phyloP scores from a whole-genome alignment of 2,113 vertebrate species.

The Oceanites oceanicus region DNA sequence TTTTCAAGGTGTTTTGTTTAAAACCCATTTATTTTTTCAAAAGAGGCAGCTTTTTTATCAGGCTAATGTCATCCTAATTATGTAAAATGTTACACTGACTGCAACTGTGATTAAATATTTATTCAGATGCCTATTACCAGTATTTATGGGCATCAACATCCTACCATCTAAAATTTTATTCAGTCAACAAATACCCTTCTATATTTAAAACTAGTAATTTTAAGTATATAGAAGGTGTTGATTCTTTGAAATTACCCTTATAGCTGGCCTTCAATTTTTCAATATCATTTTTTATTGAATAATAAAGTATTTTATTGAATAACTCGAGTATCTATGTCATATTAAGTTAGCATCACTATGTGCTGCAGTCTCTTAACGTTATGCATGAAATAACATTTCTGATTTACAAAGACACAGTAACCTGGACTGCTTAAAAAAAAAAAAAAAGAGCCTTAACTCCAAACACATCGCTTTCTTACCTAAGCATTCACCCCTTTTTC shows the following conservation, averaged over 20 bases:
- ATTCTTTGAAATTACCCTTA: conserved; percentile 4
- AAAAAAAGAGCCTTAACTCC: background rate
- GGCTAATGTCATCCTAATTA: background rate
- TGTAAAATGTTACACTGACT: background rate
- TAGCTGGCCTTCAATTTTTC: background rate
- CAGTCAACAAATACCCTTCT: background rate
- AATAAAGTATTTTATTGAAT: conserved; percentile 14
- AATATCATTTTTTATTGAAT: background rate
- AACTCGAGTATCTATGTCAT: background rate
- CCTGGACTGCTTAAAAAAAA: background rate
- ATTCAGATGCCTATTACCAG: background rate
- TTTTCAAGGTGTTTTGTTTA: background rate
- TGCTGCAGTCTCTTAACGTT: background rate
- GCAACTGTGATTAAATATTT: background rate
- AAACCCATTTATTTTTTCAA: background rate
- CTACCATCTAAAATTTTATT: background rate
- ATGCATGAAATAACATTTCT: background rate
- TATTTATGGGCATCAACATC: background rate
- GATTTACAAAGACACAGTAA: background rate
- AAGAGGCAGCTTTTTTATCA: background rate
- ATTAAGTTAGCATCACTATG: background rate
- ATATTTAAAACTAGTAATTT: background rate
- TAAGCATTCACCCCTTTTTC: background rate
- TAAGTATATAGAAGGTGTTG: background rate
- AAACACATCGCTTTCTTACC: background rate